phyloP scores from a whole-genome alignment of 2,113 vertebrate genomes.

The Ctenodactylus gundi region DNA sequence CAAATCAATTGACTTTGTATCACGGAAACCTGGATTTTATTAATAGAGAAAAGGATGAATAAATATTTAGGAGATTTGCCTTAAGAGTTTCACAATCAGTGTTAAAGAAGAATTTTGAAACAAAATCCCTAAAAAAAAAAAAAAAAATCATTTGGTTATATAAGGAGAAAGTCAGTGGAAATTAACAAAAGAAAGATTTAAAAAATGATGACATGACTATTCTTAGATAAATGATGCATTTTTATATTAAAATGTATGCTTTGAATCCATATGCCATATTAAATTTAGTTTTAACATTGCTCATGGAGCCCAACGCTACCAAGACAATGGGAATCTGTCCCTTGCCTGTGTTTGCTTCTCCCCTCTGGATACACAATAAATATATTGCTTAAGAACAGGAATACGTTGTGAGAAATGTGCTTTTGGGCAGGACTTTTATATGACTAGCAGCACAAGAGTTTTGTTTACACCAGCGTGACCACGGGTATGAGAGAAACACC shows the following conservation, averaged over 20 bases:
- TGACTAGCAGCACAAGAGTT: no score
- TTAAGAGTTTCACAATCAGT: not conserved
- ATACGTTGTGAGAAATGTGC: not conserved
- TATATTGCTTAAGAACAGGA: not conserved
- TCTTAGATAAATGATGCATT: not conserved
- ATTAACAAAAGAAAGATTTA: slow-evolving; percentile 7
- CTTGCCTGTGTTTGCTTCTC: not conserved
- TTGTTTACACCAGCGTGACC: not conserved
- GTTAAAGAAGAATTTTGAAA: slow-evolving; percentile 51
- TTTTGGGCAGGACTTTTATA: not conserved
- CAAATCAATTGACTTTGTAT: not conserved
- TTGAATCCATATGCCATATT: not conserved
- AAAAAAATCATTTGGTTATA: slow-evolving; percentile 21
- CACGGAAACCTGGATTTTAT: not conserved
- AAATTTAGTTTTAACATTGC: not conserved
- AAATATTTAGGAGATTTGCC: not conserved
- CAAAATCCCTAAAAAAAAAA: not conserved
- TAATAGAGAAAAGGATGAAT: not conserved
- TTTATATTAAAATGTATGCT: slow-evolving; percentile 32
- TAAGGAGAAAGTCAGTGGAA: not conserved
- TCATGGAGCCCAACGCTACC: not conserved
- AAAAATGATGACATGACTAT: slow-evolving; percentile 14
- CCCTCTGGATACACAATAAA: no score
- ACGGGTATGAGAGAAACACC: not conserved
- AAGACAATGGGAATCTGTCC: not conserved